phyloP scores from a whole-genome alignment of 2,888 invertebrate genomes.

The Noctuana brunneofusca region DNA sequence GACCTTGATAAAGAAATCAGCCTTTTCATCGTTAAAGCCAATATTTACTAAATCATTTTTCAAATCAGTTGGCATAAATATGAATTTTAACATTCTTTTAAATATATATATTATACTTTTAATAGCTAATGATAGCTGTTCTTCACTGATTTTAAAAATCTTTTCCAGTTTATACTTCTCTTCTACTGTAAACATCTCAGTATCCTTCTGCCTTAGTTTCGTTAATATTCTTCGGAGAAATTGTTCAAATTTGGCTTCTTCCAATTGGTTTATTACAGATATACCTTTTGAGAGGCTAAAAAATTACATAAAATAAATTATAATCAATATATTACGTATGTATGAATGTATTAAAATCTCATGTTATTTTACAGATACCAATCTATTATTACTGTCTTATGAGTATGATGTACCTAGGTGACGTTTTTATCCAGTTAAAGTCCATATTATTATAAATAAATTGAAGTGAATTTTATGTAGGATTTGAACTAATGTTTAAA shows the following conservation, averaged over 20 bases:
- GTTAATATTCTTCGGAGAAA: constrained; percentile 64
- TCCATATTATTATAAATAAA: constrained; percentile 11
- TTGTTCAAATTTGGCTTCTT: constrained; percentile 69
- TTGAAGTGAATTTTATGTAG: not conserved
- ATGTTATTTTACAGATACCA: not conserved
- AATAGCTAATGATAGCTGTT: constrained; percentile 57
- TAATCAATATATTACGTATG: not conserved
- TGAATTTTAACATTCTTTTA: constrained; percentile 66
- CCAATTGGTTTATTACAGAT: constrained; percentile 59
- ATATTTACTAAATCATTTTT: constrained; percentile 60
- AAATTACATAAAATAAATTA: constrained; percentile 39
- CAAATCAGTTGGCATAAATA: constrained; percentile 71
- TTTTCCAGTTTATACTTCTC: constrained; percentile 65
- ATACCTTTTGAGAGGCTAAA: constrained; percentile 68
- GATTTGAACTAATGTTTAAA: too few species aligned
- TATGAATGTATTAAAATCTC: not conserved
- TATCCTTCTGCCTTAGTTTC: constrained; percentile 61
- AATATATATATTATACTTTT: constrained; percentile 68
- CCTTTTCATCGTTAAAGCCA: constrained; percentile 63
- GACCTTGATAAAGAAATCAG: constrained; percentile 64
- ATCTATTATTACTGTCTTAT: too few species aligned
- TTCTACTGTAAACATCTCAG: constrained; percentile 68
- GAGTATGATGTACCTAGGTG: constrained; percentile 14
- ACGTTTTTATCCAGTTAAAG: constrained; percentile 25
- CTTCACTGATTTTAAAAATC: constrained; percentile 65